Base-by-base conservation (phyloP, 2,888 invertebrate species). In the Hedya salicella region DNA sequence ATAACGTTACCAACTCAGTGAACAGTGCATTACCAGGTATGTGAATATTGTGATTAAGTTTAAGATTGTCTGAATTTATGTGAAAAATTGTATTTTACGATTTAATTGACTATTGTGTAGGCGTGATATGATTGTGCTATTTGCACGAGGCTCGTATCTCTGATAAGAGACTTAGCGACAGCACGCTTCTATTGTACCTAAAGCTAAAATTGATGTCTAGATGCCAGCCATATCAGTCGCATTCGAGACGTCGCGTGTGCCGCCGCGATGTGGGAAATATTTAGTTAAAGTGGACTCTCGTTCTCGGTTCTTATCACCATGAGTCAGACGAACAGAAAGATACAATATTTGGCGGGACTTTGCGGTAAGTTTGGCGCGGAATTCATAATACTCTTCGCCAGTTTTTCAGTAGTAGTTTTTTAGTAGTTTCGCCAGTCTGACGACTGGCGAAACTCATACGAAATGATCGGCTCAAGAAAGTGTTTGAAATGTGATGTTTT, bases 291-390 rank as follows among this genome's bases (percentile, higher is more conserved):
- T 14, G 25, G 40, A 62, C 39, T 36, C 21, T 48, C 17, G 32
- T 59, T 59, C 21, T 16, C 21, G 8, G 48, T 39, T 46, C 16
- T 17, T 30, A 30, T 19, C 13, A 71, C 64, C 66, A 81, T 83
- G 79, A 70, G 71, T 25, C 72, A 76, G 74, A 75, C 73, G 21
- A 84, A 77, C 49, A 83, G 88, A 70, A 85, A 75, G 78, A 80
- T 91, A 59, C 92, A 92, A 77, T 91, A 91, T 84, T 82, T 88
- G 68, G 91, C 91, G 67, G 91, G 88, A 67, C 75, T 89, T 70
- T 89, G 91, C 69, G 91, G 92, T 91, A 77, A 81, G 87, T 62
- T 66, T 68, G 67, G 80, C 81, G 81, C 77, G 73, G 79, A 78
- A 71, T 68, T 77, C 73, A 70, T 71, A 74, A 69, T 48, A 39